Percentiles rank a stretch among this genome's conserved stretches.
These are phyloP conservation scores for Sitobion miscanthi DNA, from an alignment of 1,140 invertebrate species.

Conservation along the genomic window DNA sequence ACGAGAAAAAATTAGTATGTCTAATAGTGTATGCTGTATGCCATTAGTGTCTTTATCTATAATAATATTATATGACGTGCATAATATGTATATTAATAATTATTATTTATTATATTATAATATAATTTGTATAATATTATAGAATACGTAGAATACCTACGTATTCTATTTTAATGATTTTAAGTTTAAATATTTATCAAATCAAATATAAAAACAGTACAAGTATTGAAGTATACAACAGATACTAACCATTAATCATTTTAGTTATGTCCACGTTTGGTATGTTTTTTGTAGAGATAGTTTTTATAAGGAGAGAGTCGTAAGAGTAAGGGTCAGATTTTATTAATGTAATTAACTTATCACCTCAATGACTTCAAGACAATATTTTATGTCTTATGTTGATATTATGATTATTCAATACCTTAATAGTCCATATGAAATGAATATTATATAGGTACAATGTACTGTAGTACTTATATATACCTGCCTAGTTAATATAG, in stretches of 20 bases:
- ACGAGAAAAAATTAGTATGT: no score
- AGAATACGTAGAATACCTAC: no score
- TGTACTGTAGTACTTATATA: neutral
- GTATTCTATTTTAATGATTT: neutral
- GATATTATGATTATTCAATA: neutral
- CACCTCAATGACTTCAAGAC: neutral
- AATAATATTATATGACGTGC: no score
- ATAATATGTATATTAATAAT: no score
- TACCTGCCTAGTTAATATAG: neutral
- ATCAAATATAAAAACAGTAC: neutral
- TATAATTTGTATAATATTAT: no score
- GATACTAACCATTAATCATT: neutral
- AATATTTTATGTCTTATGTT: neutral
- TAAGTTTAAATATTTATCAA: neutral
- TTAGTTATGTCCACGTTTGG: neutral
- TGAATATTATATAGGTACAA: neutral
- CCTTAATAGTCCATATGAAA: neutral
- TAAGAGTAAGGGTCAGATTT: neutral
- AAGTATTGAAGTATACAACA: neutral
- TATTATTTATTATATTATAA: no score
- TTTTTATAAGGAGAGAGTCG: conserved; percentile 9
- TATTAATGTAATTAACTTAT: neutral
- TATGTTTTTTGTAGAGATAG: neutral
- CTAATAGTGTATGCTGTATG: no score
- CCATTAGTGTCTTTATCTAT: no score